Evolutionary conservation across 2,888 invertebrate genomes (phyloP).

Genomic region (Oscheius myriophilus): DNA sequence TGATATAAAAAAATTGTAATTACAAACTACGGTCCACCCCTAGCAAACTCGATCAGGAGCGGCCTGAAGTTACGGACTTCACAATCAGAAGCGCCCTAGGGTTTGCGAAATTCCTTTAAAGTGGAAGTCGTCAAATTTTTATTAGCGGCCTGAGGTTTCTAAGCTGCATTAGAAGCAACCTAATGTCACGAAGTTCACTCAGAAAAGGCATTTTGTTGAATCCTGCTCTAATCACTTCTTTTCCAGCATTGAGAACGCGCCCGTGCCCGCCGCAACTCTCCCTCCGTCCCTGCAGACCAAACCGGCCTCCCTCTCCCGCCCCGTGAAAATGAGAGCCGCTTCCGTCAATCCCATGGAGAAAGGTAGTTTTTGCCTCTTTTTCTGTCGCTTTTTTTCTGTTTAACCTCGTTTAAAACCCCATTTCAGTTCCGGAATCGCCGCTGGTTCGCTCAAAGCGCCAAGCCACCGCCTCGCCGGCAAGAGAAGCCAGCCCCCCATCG

Average conservation of each 20-base stretch:
- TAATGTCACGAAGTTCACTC: too few relatives aligned
- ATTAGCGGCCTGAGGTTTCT: too few relatives aligned
- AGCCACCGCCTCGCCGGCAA: background rate
- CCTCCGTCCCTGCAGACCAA: background rate
- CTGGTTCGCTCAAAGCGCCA: background rate
- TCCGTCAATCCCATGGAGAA: background rate
- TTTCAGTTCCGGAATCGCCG: constrained; percentile 18
- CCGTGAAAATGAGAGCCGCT: background rate
- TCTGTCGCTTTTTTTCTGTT: background rate
- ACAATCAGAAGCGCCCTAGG: too few relatives aligned
- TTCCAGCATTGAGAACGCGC: background rate
- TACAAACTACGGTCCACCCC: too few relatives aligned
- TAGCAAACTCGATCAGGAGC: too few relatives aligned
- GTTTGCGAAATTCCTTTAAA: too few relatives aligned
- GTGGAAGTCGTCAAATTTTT: too few relatives aligned
- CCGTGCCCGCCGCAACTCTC: background rate
- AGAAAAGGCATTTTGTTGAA: too few relatives aligned
- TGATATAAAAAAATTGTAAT: too few relatives aligned
- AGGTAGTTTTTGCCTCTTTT: constrained; percentile 9
- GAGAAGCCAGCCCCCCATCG: background rate
- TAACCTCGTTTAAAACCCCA: too few relatives aligned
- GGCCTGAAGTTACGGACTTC: too few relatives aligned
- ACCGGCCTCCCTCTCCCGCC: background rate
- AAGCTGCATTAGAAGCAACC: too few relatives aligned
- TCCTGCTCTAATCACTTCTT: background rate